Conservation (phyloP, 2,797 vertebrate genomes). For the Miichthys miiuy region DNA sequence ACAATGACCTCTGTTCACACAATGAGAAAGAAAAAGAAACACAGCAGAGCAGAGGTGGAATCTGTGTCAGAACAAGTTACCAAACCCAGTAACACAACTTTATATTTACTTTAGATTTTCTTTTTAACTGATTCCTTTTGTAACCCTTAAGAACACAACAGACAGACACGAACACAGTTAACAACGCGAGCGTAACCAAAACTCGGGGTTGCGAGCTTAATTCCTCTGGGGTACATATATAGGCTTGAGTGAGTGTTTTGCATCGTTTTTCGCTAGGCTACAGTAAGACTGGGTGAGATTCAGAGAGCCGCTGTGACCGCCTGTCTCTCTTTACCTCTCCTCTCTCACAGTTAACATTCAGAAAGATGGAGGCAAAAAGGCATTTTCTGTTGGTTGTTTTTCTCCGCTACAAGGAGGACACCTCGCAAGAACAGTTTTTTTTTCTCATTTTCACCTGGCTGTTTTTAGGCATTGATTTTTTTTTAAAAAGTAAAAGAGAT, state of each 20-base stretch:
- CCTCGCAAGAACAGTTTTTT: slow-evolving; percentile 62
- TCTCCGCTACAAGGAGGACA: slow-evolving; percentile 77
- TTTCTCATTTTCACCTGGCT: slow-evolving; percentile 68
- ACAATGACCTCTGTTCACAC: slow-evolving; percentile 43
- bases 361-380: slow-evolving; percentile 83
- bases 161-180: slow-evolving; percentile 56
- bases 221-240: slow-evolving; percentile 69
- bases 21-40: slow-evolving; percentile 29
- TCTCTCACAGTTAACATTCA: slow-evolving; percentile 84
- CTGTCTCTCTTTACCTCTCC: slow-evolving; percentile 64
- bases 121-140: slow-evolving; percentile 55
- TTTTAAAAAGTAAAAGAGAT: slow-evolving; percentile 59
- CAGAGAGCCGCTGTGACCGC: slow-evolving; percentile 53
- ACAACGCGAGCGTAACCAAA: slow-evolving; percentile 58
- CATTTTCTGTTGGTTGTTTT: slow-evolving; percentile 77
- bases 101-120: not conserved
- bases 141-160: slow-evolving; percentile 57
- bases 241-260: slow-evolving; percentile 82
- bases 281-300: slow-evolving; percentile 84
- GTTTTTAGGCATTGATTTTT: slow-evolving; percentile 72
- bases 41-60: slow-evolving; percentile 35
- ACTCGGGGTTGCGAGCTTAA: slow-evolving; percentile 32
- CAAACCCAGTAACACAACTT: slow-evolving; percentile 15
- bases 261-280: slow-evolving; percentile 81
- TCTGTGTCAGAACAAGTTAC: slow-evolving; percentile 28